Conservation (phyloP, 92 coral and sea anemone genomes). For the Parazoanthus atlanticus region DNA sequence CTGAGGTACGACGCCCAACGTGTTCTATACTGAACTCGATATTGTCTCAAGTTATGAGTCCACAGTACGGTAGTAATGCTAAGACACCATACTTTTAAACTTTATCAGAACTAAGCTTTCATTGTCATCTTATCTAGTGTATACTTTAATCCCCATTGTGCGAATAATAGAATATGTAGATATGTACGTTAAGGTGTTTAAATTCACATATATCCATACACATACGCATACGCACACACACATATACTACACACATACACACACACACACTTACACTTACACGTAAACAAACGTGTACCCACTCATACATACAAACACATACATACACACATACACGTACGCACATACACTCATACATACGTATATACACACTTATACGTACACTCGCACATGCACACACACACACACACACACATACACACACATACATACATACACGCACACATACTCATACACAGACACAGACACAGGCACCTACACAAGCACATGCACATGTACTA, state of each 20-base stretch:
- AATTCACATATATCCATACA: too few relatives aligned
- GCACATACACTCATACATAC: not conserved
- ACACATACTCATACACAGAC: not conserved
- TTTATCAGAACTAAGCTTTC: too few relatives aligned
- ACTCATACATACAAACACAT: not conserved
- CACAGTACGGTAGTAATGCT: not conserved
- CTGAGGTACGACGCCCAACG: constrained; percentile 72
- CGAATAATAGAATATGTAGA: too few relatives aligned
- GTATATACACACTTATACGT: not conserved
- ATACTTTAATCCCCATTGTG: too few relatives aligned
- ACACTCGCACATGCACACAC: not conserved
- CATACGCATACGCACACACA: not conserved
- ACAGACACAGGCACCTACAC: not conserved
- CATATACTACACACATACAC: not conserved
- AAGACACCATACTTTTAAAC: too few relatives aligned
- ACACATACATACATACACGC: too few relatives aligned
- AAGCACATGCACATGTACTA: not conserved
- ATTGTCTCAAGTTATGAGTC: too few relatives aligned
- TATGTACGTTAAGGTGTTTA: too few relatives aligned
- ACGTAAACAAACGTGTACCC: not conserved
- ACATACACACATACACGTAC: too few relatives aligned
- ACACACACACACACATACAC: not conserved
- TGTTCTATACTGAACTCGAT: not conserved
- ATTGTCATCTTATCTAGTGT: too few relatives aligned
- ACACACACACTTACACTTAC: not conserved